Evolutionary conservation across 2,888 invertebrate species (phyloP), one percentile per base, ranked within the genome.

Genomic region (Hipparchia sbordonii): DNA sequence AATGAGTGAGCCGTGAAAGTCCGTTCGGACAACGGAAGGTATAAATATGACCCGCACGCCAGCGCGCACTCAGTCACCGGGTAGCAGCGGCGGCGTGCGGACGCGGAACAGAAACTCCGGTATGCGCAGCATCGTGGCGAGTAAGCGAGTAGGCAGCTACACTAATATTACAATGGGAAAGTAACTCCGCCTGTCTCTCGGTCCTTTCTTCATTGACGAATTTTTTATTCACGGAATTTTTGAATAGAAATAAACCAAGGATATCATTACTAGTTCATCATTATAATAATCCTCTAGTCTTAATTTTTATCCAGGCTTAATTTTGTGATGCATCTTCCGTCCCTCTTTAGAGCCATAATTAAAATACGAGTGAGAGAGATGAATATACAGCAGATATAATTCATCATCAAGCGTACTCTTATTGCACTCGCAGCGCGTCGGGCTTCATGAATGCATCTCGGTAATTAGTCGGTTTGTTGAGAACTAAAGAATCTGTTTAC

Each of bases 381-480:
- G 59, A 69, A 67, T 63, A 59, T 69, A 23, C 23, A 70, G 70
- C 63, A 12, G 12, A 65, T 46, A 72, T 72, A 72, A 72, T 75
- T 73, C 74, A 72, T 74, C 71, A 77, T 78, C 80, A 78, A 79
- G 71, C 77, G 70, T 63, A 23, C 33, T 74, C 73, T 78, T 72
- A 78, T 79, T 82, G 77, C 82, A 71, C 74, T 73, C 82, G 74
- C 73, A 76, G 79, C 61, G 73, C 75, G 76, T 77, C 77, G 81
- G 80, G 80, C 79, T 77, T 77, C 52, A 82, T 84, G 89, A 89
- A 88, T 87, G 84, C 85, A 82, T 82, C 84, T 84, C 86, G 87
- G 89, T 91, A 91, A 91, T 91, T 91, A 91, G 90, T 85, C 86
- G 87, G 88, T 87, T 88, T 91, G 90, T 89, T 90, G 87, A 85